Percentiles rank a stretch among this genome's conserved stretches.
phyloP scores from a whole-genome alignment of 2,888 invertebrate species.

The Trichacis sp. region DNA sequence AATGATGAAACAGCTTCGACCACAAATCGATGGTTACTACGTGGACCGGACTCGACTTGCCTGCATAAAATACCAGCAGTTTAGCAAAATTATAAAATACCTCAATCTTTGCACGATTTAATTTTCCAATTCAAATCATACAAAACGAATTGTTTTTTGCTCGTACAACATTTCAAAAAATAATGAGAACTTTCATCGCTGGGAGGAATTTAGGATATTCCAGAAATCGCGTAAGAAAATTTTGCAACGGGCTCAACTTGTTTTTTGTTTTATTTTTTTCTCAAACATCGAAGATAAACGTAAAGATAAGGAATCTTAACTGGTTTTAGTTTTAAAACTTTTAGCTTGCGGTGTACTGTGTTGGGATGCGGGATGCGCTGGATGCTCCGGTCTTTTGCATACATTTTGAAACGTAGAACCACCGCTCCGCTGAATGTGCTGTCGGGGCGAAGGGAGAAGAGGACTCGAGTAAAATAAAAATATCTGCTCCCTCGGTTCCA shows the following conservation, averaged over 20 bases:
- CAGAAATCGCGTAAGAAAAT: too few species aligned
- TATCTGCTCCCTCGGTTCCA: slow-evolving; percentile 34
- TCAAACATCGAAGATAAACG: slow-evolving; percentile 4
- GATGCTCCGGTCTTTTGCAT: slow-evolving; percentile 66
- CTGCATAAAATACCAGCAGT: slow-evolving; percentile 39
- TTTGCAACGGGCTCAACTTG: too few species aligned
- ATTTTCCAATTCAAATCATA: neutral
- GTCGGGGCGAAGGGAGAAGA: slow-evolving; percentile 45
- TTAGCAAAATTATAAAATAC: neutral
- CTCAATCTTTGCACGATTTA: neutral
- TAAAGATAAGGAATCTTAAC: neutral
- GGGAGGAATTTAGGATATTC: too few species aligned
- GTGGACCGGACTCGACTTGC: slow-evolving; percentile 65
- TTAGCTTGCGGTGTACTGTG: slow-evolving; percentile 59
- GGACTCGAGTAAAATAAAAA: slow-evolving; percentile 48
- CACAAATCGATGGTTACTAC: slow-evolving; percentile 69
- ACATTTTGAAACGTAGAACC: slow-evolving; percentile 65
- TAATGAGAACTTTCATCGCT: too few species aligned
- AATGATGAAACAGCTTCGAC: slow-evolving; percentile 68
- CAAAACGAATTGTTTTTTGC: too few species aligned
- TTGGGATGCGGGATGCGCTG: slow-evolving; percentile 67
- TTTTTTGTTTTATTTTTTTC: too few species aligned
- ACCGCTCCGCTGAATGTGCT: slow-evolving; percentile 59
- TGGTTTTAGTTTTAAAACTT: slow-evolving; percentile 42
- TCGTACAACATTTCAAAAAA: too few species aligned